Evolutionary conservation across 1,140 invertebrate species (phyloP), one percentile per base, ranked within the genome.

Genomic region (Phocides pigmalion): DNA sequence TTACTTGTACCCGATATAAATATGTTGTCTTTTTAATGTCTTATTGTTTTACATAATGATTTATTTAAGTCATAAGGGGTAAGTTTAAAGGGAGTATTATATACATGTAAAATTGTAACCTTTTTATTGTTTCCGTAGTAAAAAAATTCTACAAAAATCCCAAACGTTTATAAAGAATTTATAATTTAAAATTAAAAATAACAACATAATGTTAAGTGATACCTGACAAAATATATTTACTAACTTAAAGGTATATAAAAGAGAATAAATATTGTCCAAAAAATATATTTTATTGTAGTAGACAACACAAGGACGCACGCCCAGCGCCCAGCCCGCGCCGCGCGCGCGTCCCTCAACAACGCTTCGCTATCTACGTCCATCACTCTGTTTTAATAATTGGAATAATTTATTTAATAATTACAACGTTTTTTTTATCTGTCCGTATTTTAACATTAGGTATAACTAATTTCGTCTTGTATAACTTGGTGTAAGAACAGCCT

Each of bases 341-440:
- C 81, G 87, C 87, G 87, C 88, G 79, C 83, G 82, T 84, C 85
- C 85, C 80, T 70, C 85, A 91, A 91, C 87, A 91, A 91, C 86
- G 76, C 84, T 88, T 88, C 81, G 84, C 87, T 89, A 89, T 89
- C 89, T 91, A 89, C 84, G 64, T 79, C 83, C 86, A 84, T 81
- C 84, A 79, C 84, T 89, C 83, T 76, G 83, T 84, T 91, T 91
- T 92, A 92, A 89, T 91, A 92, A 92, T 92, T 92, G 84, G 86
- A 91, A 92, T 92, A 92, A 81, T 92, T 92, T 92, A 92, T 92
- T 92, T 92, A 92, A 87, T 92, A 92, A 92, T 92, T 92, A 92
- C 91, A 92, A 82, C 84, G 74, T 70, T 87, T 87, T 66, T 92
- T 92, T 92, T 89, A 91, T 89, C 79, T 87, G 87, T 87, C 81